Evolutionary conservation across 2,113 vertebrate genomes (phyloP).

Genomic region (Trematomus loennbergii): DNA sequence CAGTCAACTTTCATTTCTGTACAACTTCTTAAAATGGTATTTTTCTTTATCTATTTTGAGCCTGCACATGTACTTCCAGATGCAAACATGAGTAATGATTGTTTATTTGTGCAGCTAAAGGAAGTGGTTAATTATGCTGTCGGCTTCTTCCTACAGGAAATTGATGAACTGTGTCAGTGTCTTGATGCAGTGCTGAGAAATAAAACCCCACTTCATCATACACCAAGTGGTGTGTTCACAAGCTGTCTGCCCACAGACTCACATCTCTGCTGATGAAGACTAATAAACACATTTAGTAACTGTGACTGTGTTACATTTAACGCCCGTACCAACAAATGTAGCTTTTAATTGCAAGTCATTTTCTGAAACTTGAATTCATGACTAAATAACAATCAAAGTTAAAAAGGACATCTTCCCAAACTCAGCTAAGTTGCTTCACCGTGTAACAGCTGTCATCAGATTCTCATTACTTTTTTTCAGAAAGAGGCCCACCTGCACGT

Average conservation of each 20-base stretch:
- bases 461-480: too few species aligned
- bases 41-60: slow-evolving; percentile 19
- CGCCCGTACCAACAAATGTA: neutral
- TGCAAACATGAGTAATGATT: slow-evolving; percentile 62
- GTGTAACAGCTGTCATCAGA: too few species aligned
- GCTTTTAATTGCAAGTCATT: neutral
- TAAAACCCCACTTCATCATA: slow-evolving; percentile 62
- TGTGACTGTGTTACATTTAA: neutral
- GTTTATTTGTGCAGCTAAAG: slow-evolving; percentile 63
- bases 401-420: neutral
- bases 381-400: neutral
- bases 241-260: slow-evolving; percentile 22
- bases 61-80: slow-evolving; percentile 30
- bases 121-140: slow-evolving; percentile 74
- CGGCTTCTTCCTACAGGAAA: slow-evolving; percentile 56
- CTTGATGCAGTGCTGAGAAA: slow-evolving; percentile 60
- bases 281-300: neutral
- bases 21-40: slow-evolving; percentile 6
- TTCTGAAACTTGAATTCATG: neutral
- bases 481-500: too few species aligned
- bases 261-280: slow-evolving; percentile 12
- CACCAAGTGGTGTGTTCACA: slow-evolving; percentile 44
- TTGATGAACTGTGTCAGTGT: slow-evolving; percentile 56
- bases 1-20: slow-evolving; percentile 18
- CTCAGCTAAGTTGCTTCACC: too few species aligned